phyloP scores from a whole-genome alignment of 2,888 invertebrate genomes.

The Hirtodrosophila confusa region DNA sequence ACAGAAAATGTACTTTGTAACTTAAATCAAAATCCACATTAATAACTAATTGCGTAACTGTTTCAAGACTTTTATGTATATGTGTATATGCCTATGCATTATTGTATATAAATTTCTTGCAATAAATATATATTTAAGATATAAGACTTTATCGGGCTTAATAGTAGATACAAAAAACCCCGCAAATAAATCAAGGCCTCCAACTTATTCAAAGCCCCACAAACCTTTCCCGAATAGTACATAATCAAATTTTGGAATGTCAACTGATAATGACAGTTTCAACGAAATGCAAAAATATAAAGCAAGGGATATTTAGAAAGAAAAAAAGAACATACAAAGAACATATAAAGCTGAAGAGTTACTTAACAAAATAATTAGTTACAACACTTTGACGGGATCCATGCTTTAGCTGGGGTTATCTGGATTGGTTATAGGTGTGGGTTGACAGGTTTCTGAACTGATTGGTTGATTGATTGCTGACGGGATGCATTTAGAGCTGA shows the following conservation, averaged over 20 bases:
- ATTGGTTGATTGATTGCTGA: conserved; percentile 29
- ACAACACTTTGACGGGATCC: conserved; percentile 30
- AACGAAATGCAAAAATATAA: conserved; percentile 11
- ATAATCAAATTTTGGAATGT: conserved; percentile 58
- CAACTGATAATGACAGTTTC: conserved; percentile 61
- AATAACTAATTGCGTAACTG: conserved; percentile 51
- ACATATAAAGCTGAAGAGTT: conserved; percentile 4
- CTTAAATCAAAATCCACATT: conserved; percentile 57
- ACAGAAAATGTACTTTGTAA: conserved; percentile 36
- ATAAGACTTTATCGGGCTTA: conserved; percentile 36
- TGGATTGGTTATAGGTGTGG: neutral
- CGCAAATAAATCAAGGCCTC: neutral
- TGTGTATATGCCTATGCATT: too few relatives aligned
- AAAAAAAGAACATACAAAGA: conserved; percentile 23
- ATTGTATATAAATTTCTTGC: conserved; percentile 23
- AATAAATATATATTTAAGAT: conserved; percentile 36
- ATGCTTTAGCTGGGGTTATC: conserved; percentile 17
- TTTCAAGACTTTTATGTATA: conserved; percentile 37
- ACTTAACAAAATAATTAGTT: conserved; percentile 6
- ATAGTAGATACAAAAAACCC: neutral
- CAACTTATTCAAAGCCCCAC: neutral
- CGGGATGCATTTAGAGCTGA: conserved; percentile 28
- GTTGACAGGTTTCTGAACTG: conserved; percentile 8
- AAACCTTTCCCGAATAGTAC: conserved; percentile 21
- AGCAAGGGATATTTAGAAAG: neutral